Percentiles rank a stretch among this genome's conserved stretches.
phyloP scores from a whole-genome alignment of 2,888 invertebrate genomes.

The Hofmannophila pseudospretella region DNA sequence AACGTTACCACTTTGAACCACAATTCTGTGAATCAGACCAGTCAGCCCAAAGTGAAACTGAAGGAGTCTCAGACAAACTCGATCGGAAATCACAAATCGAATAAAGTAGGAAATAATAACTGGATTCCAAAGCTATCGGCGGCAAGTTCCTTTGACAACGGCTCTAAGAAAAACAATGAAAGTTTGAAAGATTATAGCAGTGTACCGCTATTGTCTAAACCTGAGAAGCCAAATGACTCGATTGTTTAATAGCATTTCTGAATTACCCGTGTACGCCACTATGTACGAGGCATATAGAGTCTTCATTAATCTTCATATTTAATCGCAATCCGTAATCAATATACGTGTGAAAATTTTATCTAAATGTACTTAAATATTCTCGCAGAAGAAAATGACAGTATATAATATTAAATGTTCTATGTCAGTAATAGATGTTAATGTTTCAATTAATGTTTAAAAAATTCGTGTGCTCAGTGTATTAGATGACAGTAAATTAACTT shows the following conservation, averaged over 20 bases:
- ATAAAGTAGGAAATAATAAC: slow-evolving; percentile 70
- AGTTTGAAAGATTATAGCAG: slow-evolving; percentile 69
- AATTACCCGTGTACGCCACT: too few relatives aligned
- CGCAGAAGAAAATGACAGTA: too few relatives aligned
- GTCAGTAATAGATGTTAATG: too few relatives aligned
- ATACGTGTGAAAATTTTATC: too few relatives aligned
- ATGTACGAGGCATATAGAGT: too few relatives aligned
- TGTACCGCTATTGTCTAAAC: slow-evolving; percentile 64
- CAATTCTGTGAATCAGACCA: slow-evolving; percentile 42
- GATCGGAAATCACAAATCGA: slow-evolving; percentile 51
- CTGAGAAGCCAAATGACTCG: slow-evolving; percentile 65
- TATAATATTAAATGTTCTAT: too few relatives aligned
- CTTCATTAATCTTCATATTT: too few relatives aligned
- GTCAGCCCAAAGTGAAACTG: slow-evolving; percentile 60
- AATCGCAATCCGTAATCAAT: too few relatives aligned
- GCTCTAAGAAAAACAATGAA: slow-evolving; percentile 51
- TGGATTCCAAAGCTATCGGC: slow-evolving; percentile 68
- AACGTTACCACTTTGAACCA: slow-evolving; percentile 61
- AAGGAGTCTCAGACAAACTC: slow-evolving; percentile 56
- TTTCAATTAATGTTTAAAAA: too few relatives aligned
- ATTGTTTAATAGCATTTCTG: slow-evolving; percentile 35
- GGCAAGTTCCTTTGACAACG: slow-evolving; percentile 67
- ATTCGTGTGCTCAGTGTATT: background rate
- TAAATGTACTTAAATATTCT: too few relatives aligned
- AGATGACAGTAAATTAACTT: too few relatives aligned